Conservation (phyloP, 2,888 invertebrate species). For the Ophion ventricosus region DNA sequence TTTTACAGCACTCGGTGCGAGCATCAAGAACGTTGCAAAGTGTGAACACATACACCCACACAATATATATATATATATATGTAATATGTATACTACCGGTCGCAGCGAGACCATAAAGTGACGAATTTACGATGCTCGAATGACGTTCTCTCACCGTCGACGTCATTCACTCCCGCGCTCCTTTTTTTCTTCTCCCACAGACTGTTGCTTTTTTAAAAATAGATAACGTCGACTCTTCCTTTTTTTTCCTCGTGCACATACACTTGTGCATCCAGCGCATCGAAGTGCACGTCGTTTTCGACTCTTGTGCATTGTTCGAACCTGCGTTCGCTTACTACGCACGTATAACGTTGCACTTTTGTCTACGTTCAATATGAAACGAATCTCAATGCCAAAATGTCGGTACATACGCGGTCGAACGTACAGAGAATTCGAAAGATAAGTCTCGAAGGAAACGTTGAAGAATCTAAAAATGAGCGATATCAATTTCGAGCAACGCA, state of each 20-base stretch:
- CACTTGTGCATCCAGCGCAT: slow-evolving; percentile 25
- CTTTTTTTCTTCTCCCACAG: not conserved
- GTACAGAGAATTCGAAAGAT: too few relatives aligned
- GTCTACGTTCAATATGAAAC: not conserved
- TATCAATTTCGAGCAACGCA: too few relatives aligned
- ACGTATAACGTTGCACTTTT: slow-evolving; percentile 7
- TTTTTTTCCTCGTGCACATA: slow-evolving; percentile 8
- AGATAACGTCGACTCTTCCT: not conserved
- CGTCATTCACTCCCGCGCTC: slow-evolving; percentile 26
- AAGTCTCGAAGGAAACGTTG: too few relatives aligned
- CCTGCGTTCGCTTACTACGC: not conserved
- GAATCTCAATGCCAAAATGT: not conserved
- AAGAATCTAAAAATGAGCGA: too few relatives aligned
- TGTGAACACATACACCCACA: not conserved
- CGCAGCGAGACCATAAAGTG: slow-evolving; percentile 50
- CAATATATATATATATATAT: slow-evolving; percentile 19
- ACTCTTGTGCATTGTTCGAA: slow-evolving; percentile 28
- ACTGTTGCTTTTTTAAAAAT: not conserved
- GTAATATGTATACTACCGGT: slow-evolving; percentile 16
- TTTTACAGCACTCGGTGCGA: slow-evolving; percentile 39
- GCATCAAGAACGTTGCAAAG: slow-evolving; percentile 23
- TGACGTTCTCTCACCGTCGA: slow-evolving; percentile 33
- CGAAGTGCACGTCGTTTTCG: slow-evolving; percentile 7
- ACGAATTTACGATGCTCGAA: slow-evolving; percentile 54
- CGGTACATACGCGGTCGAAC: not conserved